Base-by-base conservation (phyloP, 2,797 vertebrate species). In the Melanotaenia maccullochi region DNA sequence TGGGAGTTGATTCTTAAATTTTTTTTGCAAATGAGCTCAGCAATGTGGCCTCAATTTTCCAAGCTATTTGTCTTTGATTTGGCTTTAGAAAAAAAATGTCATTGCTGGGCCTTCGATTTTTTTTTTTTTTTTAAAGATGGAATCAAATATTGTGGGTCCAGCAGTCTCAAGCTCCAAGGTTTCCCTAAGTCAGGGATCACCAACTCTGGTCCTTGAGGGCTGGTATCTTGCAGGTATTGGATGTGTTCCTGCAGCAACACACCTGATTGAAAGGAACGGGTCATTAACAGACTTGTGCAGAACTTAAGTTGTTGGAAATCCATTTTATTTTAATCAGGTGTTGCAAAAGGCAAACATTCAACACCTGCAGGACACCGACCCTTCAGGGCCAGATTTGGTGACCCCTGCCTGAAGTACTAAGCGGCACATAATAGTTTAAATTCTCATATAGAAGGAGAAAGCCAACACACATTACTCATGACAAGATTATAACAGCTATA, bases 1-100 rank as follows among this genome's bases (percentile, higher is more conserved):
- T 36, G 28, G 2, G 47, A 5, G 49, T 24, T 22, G 42, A 60
- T 25, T 68, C 14, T 62, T 80, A 9, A 30, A 30, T 47, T 38
- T n/a, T n/a, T 30, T 7, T 18, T 44, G 36, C 3, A 28, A 18
- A 14, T 55, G 7, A 69, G 52, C 13, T 68, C 38, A 70, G 55
- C 30, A 67, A 60, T 79, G 33, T 86, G 68, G 25, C 16, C 54
- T 74, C 20, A 30, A 7, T 35, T 33, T 58, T 7, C 9, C 36
- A 13, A 13, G 9, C 38, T 44, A 22, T 28, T 20, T 49, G 1
- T 25, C 1, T 5, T 20, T 1, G 2, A 25, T 60, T 56, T 78
- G 47, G 52, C 33, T 51, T 0, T 33, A 57, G 18, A 25, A 30
- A 55, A 55, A 2, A 13, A 14, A 28, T 16, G 9, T 25, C 12